Conservation (phyloP, 2,888 invertebrate species). For the Caenorhabditis macrosperma region DNA sequence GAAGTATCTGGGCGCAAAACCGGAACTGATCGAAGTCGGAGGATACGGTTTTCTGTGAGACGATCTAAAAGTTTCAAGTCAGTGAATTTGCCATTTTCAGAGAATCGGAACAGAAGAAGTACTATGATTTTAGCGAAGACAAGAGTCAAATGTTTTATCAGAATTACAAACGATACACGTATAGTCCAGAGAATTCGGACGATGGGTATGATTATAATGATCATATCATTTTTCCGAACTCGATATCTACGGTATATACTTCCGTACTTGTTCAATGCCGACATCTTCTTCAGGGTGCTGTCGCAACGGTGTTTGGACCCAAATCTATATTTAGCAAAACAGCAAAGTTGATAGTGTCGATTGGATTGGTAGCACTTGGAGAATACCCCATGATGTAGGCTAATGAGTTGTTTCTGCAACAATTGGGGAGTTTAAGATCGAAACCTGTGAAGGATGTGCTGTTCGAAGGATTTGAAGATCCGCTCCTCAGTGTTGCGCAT, state of each 20-base stretch:
- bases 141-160: constrained; percentile 64
- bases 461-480: constrained; percentile 73
- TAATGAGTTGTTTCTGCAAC: not conserved
- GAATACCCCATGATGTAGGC: constrained; percentile 65
- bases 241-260: constrained; percentile 56
- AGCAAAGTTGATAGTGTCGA: constrained; percentile 49
- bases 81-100: too few species aligned
- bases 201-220: constrained; percentile 65
- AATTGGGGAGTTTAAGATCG: constrained; percentile 6
- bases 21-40: constrained; percentile 63
- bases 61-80: not conserved
- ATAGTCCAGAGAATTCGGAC: constrained; percentile 56
- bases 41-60: constrained; percentile 69
- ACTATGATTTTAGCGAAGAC: constrained; percentile 57
- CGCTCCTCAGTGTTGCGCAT: constrained; percentile 64
- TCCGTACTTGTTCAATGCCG: not conserved
- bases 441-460: constrained; percentile 66
- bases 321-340: constrained; percentile 51
- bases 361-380: constrained; percentile 59
- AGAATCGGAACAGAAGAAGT: constrained; percentile 69
- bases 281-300: constrained; percentile 58
- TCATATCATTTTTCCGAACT: constrained; percentile 66
- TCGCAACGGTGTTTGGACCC: constrained; percentile 64
- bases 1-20: constrained; percentile 64
- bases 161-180: constrained; percentile 70